Conservation (phyloP, 2,888 invertebrate genomes). For the Chrysotoxum bicinctum region DNA sequence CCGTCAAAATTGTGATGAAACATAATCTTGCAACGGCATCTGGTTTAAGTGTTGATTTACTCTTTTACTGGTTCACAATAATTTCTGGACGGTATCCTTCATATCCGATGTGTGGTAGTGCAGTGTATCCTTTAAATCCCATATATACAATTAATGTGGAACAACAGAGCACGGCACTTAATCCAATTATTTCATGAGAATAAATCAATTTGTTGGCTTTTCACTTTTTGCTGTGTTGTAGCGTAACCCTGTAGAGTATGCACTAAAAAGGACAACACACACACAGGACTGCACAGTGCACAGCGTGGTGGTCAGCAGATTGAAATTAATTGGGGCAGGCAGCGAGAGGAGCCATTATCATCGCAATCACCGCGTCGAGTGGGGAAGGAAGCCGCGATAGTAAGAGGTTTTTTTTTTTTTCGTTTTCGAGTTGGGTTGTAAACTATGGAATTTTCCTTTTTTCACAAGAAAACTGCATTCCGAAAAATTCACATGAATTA, state of each 20-base stretch:
- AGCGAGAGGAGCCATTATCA: slow-evolving; percentile 39
- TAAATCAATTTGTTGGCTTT: slow-evolving; percentile 72
- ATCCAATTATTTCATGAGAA: slow-evolving; percentile 71
- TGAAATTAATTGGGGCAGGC: slow-evolving; percentile 63
- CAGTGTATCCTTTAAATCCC: slow-evolving; percentile 67
- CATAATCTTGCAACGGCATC: slow-evolving; percentile 43
- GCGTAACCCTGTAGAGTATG: slow-evolving; percentile 12
- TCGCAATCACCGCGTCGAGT: slow-evolving; percentile 22
- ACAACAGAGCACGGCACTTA: slow-evolving; percentile 61
- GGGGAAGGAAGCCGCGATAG: slow-evolving; percentile 7
- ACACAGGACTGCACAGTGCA: slow-evolving; percentile 8
- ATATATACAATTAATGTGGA: slow-evolving; percentile 37
- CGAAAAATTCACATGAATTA: not conserved
- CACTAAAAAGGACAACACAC: not conserved
- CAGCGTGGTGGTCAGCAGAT: slow-evolving; percentile 53
- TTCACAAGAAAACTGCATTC: not conserved
- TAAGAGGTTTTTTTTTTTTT: not conserved
- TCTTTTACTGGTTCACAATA: slow-evolving; percentile 51
- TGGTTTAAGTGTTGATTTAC: slow-evolving; percentile 46
- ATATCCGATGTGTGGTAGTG: slow-evolving; percentile 48
- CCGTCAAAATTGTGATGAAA: slow-evolving; percentile 57
- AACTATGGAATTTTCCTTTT: slow-evolving; percentile 2
- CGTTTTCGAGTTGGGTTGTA: not conserved
- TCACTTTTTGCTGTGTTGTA: slow-evolving; percentile 37
- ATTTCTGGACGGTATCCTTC: slow-evolving; percentile 70